Conservation (phyloP, 2,888 invertebrate genomes). For the Lasiommata megera region DNA sequence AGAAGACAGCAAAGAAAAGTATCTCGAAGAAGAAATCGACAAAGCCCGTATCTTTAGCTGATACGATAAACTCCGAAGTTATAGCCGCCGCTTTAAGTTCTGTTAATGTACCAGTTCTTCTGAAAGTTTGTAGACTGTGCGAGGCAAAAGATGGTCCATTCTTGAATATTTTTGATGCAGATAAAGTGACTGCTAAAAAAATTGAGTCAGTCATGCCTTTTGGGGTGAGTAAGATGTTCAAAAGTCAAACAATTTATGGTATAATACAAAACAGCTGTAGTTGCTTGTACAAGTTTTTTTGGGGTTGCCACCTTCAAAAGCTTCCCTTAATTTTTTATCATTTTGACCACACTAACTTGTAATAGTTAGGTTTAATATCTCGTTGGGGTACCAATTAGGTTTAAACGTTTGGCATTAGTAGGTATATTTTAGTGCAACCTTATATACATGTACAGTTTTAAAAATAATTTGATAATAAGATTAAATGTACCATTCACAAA, state of each 20-base stretch:
- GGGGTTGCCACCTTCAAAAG: not conserved
- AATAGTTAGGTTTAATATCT: no score
- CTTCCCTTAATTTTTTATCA: not conserved
- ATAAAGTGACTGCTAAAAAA: conserved; percentile 65
- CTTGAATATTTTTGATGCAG: conserved; percentile 70
- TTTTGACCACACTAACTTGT: no score
- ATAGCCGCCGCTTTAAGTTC: conserved; percentile 47
- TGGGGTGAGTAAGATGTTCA: conserved; percentile 49
- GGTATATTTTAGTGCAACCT: no score
- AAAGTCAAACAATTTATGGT: not conserved
- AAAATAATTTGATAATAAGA: no score
- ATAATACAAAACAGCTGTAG: conserved; percentile 2
- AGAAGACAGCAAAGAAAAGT: conserved; percentile 17
- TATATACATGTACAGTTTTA: no score
- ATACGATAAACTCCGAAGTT: conserved; percentile 40
- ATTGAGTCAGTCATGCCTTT: conserved; percentile 72
- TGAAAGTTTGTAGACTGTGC: conserved; percentile 71
- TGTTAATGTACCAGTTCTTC: conserved; percentile 44
- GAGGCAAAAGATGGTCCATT: conserved; percentile 75
- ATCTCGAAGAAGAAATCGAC: conserved; percentile 45
- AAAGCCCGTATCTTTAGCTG: conserved; percentile 34
- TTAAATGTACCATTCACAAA: no score
- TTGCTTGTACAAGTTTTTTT: not conserved
- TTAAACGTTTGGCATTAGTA: no score
- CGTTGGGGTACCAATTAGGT: no score